Percentiles rank a stretch among this genome's conserved stretches.
Conservation (phyloP, 2,888 invertebrate genomes). For the Idaea straminata region DNA sequence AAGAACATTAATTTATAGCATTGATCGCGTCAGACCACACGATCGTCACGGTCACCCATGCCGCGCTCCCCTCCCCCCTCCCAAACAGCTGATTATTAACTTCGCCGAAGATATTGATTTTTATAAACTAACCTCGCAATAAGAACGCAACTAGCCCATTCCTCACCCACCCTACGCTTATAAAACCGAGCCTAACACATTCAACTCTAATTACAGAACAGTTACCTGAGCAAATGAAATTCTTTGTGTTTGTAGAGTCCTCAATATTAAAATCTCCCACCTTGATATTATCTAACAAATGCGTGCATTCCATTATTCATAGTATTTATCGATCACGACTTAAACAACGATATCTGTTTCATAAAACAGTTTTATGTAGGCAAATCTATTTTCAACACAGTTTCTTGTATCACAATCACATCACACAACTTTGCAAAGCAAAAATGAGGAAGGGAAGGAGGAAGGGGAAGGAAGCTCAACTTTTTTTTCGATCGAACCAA, state of each 20-base stretch:
- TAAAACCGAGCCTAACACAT: constrained; percentile 25
- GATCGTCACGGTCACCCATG: constrained; percentile 70
- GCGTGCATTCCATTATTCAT: constrained; percentile 85
- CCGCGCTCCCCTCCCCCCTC: constrained; percentile 60
- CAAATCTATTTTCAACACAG: constrained; percentile 37
- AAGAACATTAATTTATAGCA: constrained; percentile 38
- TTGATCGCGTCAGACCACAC: constrained; percentile 54
- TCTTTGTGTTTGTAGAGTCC: constrained; percentile 80
- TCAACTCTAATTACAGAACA: constrained; percentile 37
- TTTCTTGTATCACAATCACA: constrained; percentile 29
- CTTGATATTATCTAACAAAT: constrained; percentile 84
- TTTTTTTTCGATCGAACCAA: constrained; percentile 16
- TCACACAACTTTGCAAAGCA: constrained; percentile 22
- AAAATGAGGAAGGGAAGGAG: constrained; percentile 14
- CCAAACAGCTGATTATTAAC: constrained; percentile 78
- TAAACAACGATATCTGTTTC: constrained; percentile 45
- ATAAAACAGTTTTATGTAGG: constrained; percentile 42
- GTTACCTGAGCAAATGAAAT: constrained; percentile 83
- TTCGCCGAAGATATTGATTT: constrained; percentile 74
- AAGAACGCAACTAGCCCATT: constrained; percentile 37
- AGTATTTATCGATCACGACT: constrained; percentile 42
- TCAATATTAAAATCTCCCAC: constrained; percentile 73
- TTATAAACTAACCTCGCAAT: constrained; percentile 65
- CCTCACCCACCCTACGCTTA: constrained; percentile 15
- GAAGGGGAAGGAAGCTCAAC: constrained; percentile 13